phyloP scores from a whole-genome alignment of 2,888 invertebrate species.

The Lathronympha strigana region DNA sequence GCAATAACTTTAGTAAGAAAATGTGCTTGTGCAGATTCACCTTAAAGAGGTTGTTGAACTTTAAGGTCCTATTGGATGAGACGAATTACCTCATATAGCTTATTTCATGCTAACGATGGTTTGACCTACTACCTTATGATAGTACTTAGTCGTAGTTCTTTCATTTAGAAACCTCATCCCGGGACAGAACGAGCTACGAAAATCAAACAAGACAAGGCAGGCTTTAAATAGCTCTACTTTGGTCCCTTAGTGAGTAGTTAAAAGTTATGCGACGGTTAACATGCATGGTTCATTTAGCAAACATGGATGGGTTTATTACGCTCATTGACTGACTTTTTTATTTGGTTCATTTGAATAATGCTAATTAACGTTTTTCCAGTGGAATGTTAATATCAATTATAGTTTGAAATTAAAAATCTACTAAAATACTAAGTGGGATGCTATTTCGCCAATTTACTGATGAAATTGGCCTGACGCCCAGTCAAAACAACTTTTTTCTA shows the following conservation, averaged over 20 bases:
- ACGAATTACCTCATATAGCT: no score
- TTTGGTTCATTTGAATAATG: neutral
- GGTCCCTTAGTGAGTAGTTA: constrained; percentile 15
- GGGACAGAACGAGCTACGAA: constrained; percentile 12
- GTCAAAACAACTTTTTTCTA: neutral
- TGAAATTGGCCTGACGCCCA: neutral
- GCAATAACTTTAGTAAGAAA: no score
- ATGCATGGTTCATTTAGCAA: neutral
- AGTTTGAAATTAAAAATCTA: neutral
- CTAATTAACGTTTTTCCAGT: neutral
- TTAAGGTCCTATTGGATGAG: no score
- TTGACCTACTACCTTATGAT: no score
- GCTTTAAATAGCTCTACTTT: constrained; percentile 9
- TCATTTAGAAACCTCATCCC: constrained; percentile 10
- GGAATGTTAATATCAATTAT: neutral
- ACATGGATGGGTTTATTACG: neutral
- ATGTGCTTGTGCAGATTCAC: no score
- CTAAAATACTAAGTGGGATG: neutral
- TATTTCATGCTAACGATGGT: no score
- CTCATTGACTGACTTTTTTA: neutral
- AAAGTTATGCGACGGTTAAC: constrained; percentile 16
- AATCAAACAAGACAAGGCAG: constrained; percentile 9
- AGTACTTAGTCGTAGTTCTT: constrained; percentile 9
- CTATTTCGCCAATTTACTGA: neutral
- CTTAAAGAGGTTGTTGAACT: no score